phyloP scores from a whole-genome alignment of 2,113 vertebrate genomes.

The Otis tarda region DNA sequence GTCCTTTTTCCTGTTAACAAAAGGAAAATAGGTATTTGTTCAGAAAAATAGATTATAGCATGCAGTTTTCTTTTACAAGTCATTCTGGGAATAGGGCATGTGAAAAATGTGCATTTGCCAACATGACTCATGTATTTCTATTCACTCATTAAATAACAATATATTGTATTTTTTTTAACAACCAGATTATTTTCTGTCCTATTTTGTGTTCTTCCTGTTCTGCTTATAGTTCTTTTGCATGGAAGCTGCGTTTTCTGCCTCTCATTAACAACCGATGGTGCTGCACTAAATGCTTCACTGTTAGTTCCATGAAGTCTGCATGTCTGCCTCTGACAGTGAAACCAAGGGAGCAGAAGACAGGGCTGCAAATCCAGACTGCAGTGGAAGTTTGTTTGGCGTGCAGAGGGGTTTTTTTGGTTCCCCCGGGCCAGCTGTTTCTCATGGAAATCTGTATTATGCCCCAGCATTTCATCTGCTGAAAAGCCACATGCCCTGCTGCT shows the following conservation, averaged over 20 bases:
- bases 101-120: background rate
- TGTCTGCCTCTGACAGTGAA: background rate
- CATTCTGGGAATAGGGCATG: background rate
- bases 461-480: background rate
- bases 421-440: background rate
- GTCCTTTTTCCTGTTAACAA: background rate
- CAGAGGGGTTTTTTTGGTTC: rapidly evolving
- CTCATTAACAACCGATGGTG: background rate
- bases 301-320: background rate
- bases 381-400: background rate
- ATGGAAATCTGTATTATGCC: background rate
- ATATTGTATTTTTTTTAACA: background rate
- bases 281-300: background rate
- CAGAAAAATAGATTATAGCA: background rate
- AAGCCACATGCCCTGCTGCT: background rate
- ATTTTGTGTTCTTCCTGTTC: background rate
- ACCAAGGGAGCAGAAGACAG: background rate
- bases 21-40: background rate
- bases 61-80: background rate
- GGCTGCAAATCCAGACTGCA: background rate
- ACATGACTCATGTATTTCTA: background rate
- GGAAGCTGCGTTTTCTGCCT: background rate
- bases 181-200: background rate
- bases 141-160: background rate
- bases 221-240: background rate